A percentile compares a stretch with the other conserved stretches of the same genome.
phyloP scores from a whole-genome alignment of 2,113 vertebrate genomes.

The Oncorhynchus mykiss region DNA sequence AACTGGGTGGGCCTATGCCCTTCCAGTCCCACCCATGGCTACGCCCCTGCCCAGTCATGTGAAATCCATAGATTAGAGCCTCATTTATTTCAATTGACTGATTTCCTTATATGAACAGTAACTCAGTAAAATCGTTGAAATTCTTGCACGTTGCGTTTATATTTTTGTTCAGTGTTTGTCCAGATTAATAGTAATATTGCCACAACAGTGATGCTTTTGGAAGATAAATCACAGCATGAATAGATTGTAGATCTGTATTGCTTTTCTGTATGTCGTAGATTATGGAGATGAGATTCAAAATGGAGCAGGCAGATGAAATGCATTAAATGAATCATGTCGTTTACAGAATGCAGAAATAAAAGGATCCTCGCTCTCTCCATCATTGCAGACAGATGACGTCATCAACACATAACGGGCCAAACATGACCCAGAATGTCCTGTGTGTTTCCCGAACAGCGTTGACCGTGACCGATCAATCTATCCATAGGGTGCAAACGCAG shows the following conservation, averaged over 20 bases:
- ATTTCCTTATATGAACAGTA: too few relatives aligned
- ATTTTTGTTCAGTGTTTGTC: neutral
- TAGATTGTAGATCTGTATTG: neutral
- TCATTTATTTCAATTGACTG: too few relatives aligned
- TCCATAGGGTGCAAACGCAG: conserved; percentile 22
- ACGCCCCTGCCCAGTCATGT: too few relatives aligned
- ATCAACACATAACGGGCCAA: conserved; percentile 62
- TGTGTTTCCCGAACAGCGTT: neutral
- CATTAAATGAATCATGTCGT: conserved; percentile 44
- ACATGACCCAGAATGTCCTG: conserved; percentile 22
- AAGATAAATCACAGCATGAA: too few relatives aligned
- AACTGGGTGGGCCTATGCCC: too few relatives aligned
- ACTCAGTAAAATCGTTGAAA: too few relatives aligned
- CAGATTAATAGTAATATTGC: neutral
- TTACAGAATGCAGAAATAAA: conserved; percentile 30
- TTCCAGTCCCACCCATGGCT: too few relatives aligned
- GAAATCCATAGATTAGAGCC: too few relatives aligned
- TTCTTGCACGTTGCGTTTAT: too few relatives aligned
- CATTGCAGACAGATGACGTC: conserved; percentile 57
- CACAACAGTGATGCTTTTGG: neutral
- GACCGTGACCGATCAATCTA: conserved; percentile 3
- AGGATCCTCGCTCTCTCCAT: conserved; percentile 31
- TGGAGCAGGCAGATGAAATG: conserved; percentile 11
- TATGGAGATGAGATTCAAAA: conserved; percentile 16
- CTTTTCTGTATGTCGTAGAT: neutral